Evolutionary conservation across 2,888 invertebrate species (phyloP).

Genomic region (Clepsis dumicolana): DNA sequence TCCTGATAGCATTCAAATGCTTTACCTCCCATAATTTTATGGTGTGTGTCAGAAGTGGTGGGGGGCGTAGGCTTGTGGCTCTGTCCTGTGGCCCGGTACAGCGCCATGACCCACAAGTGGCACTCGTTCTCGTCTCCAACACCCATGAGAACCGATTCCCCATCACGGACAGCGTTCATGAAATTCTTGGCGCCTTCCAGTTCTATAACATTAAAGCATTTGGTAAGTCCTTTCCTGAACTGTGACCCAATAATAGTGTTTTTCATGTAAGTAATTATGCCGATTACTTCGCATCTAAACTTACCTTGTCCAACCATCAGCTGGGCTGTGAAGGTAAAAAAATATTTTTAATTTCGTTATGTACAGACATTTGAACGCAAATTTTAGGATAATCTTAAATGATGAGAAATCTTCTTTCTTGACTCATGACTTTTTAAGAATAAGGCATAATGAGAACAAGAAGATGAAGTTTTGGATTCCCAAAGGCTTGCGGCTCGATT

Average conservation of each 20-base stretch:
- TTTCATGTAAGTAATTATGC: background rate
- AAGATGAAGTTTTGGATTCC: too few relatives aligned
- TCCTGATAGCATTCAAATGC: constrained; percentile 22
- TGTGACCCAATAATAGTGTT: background rate
- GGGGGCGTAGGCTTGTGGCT: constrained; percentile 99
- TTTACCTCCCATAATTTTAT: constrained; percentile 95
- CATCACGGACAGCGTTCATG: constrained; percentile 99
- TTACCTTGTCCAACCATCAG: constrained; percentile 97
- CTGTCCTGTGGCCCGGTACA: constrained; percentile 99
- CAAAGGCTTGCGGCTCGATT: too few relatives aligned
- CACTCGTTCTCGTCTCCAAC: constrained; percentile 99
- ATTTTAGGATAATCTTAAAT: too few relatives aligned
- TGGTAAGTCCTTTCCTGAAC: background rate
- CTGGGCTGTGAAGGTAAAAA: constrained; percentile 88
- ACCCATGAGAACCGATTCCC: constrained; percentile 98
- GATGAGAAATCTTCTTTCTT: too few relatives aligned
- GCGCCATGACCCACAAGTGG: constrained; percentile 99
- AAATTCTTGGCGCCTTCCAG: constrained; percentile 97
- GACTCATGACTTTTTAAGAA: too few relatives aligned
- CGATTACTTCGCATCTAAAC: constrained; percentile 51
- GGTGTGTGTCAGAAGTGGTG: constrained; percentile 89
- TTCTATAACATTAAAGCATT: constrained; percentile 82
- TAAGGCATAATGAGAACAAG: too few relatives aligned
- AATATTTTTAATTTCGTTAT: constrained; percentile 31
- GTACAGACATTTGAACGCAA: too few relatives aligned